Evolutionary conservation across 2,113 vertebrate genomes (phyloP), one percentile per base, ranked within the genome.

Genomic region (Paramisgurnus dabryanus): DNA sequence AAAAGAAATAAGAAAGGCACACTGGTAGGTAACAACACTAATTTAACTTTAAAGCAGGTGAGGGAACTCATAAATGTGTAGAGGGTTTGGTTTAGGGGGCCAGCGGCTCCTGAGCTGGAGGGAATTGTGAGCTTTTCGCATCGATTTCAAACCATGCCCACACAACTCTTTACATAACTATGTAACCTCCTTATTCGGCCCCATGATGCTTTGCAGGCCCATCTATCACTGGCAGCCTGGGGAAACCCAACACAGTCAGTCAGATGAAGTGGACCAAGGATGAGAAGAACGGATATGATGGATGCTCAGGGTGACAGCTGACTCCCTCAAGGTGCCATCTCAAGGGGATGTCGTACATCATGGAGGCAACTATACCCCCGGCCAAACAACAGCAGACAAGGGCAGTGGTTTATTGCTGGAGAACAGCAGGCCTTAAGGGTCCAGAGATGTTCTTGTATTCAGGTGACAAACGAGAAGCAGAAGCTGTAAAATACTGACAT

Each of bases 131-230:
- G 27, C 27, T 34, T 34, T 34, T 3, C 27, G 27, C 27, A 69
- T 83, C 58, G 61, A 76, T 83, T 75, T 58, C 78, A 76, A 67
- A 57, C 7, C 22, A 13, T 60, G 58, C 83, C 75, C 71, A 76
- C 76, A 67, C 76, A 53, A 67, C 79, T 80, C 76, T 76, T 77
- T 69, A 80, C 67, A 58, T 66, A 74, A 61, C 67, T 18, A 82
- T 50, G 18, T 34, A 57, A 43, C 50, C 47, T 73, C 75, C 50
- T 65, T 55, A 88, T 88, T 65, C 65, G 40, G 69, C 49, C 53
- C 47, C 90, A 76, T 76, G 86, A 78, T 84, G 87, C 79, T 81
- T 81, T 81, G 69, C 6, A 69, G 83, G 81, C 77, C 85, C 85
- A 82, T 84, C 66, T 57, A 61, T 79, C 86, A 79, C 49, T 80